Conservation (phyloP, 2,113 vertebrate genomes). For the Jacana jacana region DNA sequence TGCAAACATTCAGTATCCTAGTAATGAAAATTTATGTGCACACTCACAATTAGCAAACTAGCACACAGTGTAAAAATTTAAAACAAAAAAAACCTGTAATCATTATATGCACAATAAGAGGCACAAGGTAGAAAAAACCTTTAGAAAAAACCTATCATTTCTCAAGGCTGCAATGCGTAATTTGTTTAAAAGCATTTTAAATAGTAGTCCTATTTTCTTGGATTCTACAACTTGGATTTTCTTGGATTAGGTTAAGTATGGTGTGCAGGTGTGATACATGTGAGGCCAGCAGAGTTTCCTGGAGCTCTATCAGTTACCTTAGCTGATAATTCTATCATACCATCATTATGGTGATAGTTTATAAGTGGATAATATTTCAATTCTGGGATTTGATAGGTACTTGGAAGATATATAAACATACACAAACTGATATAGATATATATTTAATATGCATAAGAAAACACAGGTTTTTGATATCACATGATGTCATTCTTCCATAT, state of each 20-base stretch:
- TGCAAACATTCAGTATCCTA: background rate
- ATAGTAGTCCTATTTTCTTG: too few species aligned
- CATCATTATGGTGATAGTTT: background rate
- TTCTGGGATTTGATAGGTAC: background rate
- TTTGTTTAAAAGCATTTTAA: background rate
- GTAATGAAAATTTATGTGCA: background rate
- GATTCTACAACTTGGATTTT: too few species aligned
- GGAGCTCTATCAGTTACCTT: background rate
- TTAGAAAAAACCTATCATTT: background rate
- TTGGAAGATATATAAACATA: background rate
- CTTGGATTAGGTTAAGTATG: background rate
- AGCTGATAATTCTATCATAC: background rate
- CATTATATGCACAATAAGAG: background rate
- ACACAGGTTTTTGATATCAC: background rate
- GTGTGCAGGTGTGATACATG: background rate
- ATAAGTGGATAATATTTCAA: background rate
- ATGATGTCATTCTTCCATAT: background rate
- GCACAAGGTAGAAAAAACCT: background rate
- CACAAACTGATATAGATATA: background rate
- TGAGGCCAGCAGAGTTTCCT: background rate
- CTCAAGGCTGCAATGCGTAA: background rate
- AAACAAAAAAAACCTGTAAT: background rate
- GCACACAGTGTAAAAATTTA: background rate
- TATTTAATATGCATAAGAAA: background rate
- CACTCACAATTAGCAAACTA: background rate